These are phyloP conservation scores for Colostygia pectinataria DNA, from an alignment of 2,888 invertebrate genomes.

Conservation along the genomic window DNA sequence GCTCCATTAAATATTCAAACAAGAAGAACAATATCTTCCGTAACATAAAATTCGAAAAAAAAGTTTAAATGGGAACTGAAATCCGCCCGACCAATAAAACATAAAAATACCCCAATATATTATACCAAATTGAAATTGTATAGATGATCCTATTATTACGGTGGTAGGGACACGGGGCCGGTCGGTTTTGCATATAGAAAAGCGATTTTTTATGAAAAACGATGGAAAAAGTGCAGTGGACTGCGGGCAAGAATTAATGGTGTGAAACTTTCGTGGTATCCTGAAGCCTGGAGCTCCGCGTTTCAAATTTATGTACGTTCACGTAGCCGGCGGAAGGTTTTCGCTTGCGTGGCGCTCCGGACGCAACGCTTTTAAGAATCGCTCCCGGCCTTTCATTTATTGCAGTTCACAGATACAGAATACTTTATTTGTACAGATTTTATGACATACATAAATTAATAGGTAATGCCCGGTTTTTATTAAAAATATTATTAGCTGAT, in stretches of 20 bases:
- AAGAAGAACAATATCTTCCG: conserved; percentile 71
- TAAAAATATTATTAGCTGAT: too few species aligned
- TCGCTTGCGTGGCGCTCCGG: conserved; percentile 31
- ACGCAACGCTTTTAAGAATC: conserved; percentile 25
- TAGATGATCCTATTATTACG: conserved; percentile 73
- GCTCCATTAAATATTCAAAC: conserved; percentile 41
- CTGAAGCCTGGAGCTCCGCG: conserved; percentile 36
- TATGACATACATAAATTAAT: too few species aligned
- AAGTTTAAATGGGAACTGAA: conserved; percentile 72
- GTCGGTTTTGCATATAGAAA: conserved; percentile 70
- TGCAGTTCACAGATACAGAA: conserved; percentile 26
- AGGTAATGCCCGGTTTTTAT: too few species aligned
- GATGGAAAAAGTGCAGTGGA: conserved; percentile 70
- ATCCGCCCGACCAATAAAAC: conserved; percentile 73
- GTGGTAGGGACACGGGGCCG: conserved; percentile 53
- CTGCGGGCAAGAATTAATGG: conserved; percentile 76
- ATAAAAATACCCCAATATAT: conserved; percentile 74
- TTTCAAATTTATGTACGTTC: conserved; percentile 67
- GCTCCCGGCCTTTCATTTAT: conserved; percentile 21
- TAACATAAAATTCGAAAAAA: conserved; percentile 76
- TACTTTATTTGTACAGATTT: not conserved
- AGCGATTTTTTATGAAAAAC: conserved; percentile 47
- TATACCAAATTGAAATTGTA: conserved; percentile 65
- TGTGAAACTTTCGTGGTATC: conserved; percentile 67
- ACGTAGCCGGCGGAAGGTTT: conserved; percentile 40